Conservation (phyloP, 2,888 invertebrate species). For the Xestia sexstrigata region DNA sequence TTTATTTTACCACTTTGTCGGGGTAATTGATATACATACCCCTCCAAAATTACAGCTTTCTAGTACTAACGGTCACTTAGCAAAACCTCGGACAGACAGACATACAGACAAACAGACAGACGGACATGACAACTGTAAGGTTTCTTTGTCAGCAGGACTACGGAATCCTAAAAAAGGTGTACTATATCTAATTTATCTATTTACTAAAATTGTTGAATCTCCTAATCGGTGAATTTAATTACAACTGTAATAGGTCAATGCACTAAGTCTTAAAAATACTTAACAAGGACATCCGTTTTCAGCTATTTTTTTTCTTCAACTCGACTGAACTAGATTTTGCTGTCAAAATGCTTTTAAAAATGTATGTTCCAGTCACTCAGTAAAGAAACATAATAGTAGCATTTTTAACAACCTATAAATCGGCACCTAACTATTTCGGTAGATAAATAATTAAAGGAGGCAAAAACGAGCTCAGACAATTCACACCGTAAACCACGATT, state of each 20-base stretch:
- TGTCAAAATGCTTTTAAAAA: slow-evolving; percentile 1
- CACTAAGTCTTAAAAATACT: slow-evolving; percentile 31
- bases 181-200: neutral
- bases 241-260: slow-evolving; percentile 32
- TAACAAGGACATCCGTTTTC: slow-evolving; percentile 35
- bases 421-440: neutral
- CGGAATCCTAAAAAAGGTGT: no score
- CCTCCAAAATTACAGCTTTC: no score
- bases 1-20: no score
- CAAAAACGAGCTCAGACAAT: neutral
- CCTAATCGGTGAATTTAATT: slow-evolving; percentile 24
- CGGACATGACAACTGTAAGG: no score
- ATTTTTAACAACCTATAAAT: slow-evolving; percentile 11
- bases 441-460: neutral
- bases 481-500: neutral
- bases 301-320: neutral
- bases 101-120: no score
- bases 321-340: neutral
- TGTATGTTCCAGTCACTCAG: neutral
- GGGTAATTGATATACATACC: no score
- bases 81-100: no score
- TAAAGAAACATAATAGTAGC: neutral
- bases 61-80: no score
- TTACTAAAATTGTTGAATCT: slow-evolving; percentile 1
- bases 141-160: no score